Conservation (phyloP, 64 coral and sea anemone genomes). For the Stichodactyla mertensii region DNA sequence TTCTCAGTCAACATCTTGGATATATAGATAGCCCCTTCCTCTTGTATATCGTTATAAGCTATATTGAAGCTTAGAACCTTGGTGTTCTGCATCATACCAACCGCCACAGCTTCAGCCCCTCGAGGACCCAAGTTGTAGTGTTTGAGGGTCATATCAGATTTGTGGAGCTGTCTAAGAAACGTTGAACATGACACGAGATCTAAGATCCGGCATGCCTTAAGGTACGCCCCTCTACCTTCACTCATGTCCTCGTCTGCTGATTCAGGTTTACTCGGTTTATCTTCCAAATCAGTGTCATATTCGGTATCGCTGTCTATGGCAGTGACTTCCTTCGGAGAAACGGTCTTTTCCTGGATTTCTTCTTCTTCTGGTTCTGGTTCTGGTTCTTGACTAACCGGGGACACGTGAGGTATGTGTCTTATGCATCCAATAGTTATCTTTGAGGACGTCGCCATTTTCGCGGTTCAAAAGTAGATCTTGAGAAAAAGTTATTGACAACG, state of each 20-base stretch:
- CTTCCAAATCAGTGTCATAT: constrained; percentile 88
- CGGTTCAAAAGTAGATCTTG: not conserved
- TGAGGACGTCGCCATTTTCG: not conserved
- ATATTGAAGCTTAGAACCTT: constrained; percentile 62
- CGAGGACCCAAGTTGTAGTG: constrained; percentile 75
- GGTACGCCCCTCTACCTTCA: constrained; percentile 54
- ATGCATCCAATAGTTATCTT: constrained; percentile 59
- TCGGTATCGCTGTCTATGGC: constrained; percentile 58
- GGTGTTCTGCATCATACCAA: constrained; percentile 73
- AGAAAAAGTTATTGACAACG: not conserved
- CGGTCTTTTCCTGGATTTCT: constrained; percentile 9
- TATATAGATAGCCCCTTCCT: constrained; percentile 85
- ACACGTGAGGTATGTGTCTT: constrained; percentile 33
- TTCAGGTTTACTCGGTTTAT: not conserved
- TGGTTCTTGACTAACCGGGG: not conserved
- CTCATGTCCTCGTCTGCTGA: constrained; percentile 15
- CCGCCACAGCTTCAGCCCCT: constrained; percentile 78
- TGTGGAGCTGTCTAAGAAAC: constrained; percentile 64
- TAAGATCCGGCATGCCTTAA: constrained; percentile 65
- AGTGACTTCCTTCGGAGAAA: constrained; percentile 5
- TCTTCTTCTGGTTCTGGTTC: not conserved
- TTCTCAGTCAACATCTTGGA: constrained; percentile 93
- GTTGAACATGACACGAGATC: constrained; percentile 69
- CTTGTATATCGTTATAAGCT: constrained; percentile 60
- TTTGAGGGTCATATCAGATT: constrained; percentile 71